Evolutionary conservation across 53 echinoderm and acorn worm genomes (phyloP).

Genomic region (Patiria pectinifera): DNA sequence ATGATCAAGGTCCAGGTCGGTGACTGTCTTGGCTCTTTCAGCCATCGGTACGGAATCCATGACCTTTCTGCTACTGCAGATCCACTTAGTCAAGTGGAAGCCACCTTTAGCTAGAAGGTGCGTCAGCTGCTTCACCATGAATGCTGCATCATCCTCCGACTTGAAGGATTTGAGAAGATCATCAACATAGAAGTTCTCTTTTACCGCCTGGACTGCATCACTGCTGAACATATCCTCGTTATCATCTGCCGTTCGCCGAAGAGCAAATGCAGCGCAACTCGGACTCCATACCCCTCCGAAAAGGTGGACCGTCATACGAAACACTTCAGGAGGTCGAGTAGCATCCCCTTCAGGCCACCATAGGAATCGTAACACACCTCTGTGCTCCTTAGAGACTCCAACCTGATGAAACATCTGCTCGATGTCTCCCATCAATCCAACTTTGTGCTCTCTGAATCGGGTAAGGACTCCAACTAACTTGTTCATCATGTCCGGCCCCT

Average conservation of each 20-base stretch:
- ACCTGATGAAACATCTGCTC: constrained; percentile 69
- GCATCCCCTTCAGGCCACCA: constrained; percentile 54
- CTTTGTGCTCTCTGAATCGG: constrained; percentile 26
- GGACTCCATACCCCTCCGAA: constrained; percentile 50
- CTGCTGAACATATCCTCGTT: not conserved
- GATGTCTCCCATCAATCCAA: constrained; percentile 52
- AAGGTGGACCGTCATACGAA: constrained; percentile 53
- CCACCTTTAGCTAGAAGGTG: constrained; percentile 51
- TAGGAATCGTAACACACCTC: constrained; percentile 41
- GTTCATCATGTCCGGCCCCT: constrained; percentile 56
- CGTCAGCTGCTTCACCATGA: constrained; percentile 11
- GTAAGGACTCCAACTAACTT: constrained; percentile 23
- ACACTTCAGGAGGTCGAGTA: not conserved
- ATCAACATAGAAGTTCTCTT: constrained; percentile 55
- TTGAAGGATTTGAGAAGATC: constrained; percentile 53
- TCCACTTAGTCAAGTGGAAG: constrained; percentile 66
- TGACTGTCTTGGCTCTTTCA: constrained; percentile 40
- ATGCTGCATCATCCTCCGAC: constrained; percentile 31
- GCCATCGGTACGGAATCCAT: constrained; percentile 28
- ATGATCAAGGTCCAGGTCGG: constrained; percentile 51
- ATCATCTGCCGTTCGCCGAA: constrained; percentile 41
- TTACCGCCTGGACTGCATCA: constrained; percentile 5
- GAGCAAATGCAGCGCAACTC: constrained; percentile 49
- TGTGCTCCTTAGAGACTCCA: constrained; percentile 17
- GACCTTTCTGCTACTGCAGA: constrained; percentile 54